These are phyloP conservation scores for Malacoraja senta DNA, from an alignment of 2,797 vertebrate species.

Conservation along the genomic window DNA sequence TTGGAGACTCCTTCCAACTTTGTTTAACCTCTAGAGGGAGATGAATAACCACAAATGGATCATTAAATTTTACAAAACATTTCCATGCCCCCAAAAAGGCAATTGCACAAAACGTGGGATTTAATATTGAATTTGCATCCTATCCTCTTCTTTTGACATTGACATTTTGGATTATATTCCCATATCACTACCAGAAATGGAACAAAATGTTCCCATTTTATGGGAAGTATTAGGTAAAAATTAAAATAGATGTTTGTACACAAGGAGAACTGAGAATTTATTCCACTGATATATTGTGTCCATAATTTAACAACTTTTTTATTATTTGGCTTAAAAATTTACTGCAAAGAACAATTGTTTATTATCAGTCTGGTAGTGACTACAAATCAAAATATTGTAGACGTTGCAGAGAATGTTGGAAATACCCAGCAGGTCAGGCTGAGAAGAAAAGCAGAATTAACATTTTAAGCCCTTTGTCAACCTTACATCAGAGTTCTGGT, in stretches of 20 bases:
- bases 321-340: background rate
- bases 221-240: background rate
- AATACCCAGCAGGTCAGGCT: no score
- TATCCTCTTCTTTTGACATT: background rate
- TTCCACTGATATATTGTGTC: background rate
- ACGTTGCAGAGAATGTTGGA: no score
- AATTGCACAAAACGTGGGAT: background rate
- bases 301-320: background rate
- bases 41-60: conserved; percentile 29
- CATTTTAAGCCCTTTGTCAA: no score
- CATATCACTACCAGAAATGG: background rate
- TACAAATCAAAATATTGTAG: no score
- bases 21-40: conserved; percentile 36
- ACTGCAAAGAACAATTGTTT: background rate
- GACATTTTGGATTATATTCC: background rate
- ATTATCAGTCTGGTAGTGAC: no score
- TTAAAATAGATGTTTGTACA: background rate
- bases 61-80: background rate
- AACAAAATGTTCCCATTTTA: background rate
- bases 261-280: background rate
- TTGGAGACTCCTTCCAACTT: conserved; percentile 9
- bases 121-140: conserved; percentile 15
- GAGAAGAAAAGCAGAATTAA: no score
- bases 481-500: no score
- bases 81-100: background rate